Evolutionary conservation across 1,140 invertebrate genomes (phyloP).

Genomic region (Drosophila auraria): DNA sequence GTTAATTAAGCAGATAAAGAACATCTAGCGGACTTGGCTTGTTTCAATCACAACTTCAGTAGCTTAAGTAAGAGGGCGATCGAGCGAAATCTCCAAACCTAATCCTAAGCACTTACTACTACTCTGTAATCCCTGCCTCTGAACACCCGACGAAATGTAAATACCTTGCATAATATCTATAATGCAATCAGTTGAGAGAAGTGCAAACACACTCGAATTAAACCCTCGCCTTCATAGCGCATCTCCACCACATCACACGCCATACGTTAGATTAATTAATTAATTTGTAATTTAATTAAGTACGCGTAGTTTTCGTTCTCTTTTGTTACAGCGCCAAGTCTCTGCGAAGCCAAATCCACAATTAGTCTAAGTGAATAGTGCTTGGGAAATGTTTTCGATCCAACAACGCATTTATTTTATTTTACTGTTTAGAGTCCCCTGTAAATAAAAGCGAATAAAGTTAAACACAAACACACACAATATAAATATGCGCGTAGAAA

Average conservation of each 20-base stretch:
- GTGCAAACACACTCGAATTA: slow-evolving; percentile 26
- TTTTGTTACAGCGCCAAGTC: slow-evolving; percentile 64
- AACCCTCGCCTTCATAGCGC: slow-evolving; percentile 24
- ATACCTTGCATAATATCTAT: slow-evolving; percentile 42
- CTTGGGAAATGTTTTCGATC: slow-evolving; percentile 62
- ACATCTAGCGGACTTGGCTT: slow-evolving; percentile 48
- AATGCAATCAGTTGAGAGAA: slow-evolving; percentile 13
- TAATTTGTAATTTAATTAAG: slow-evolving; percentile 17
- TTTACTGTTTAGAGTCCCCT: slow-evolving; percentile 38
- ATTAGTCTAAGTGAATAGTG: slow-evolving; percentile 60
- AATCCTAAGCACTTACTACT: slow-evolving; percentile 28
- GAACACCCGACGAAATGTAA: slow-evolving; percentile 29
- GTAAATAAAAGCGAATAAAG: slow-evolving; percentile 65
- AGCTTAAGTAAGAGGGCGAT: slow-evolving; percentile 1
- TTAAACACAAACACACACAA: slow-evolving; percentile 5
- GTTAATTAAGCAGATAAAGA: slow-evolving; percentile 58
- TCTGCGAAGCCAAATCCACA: slow-evolving; percentile 77
- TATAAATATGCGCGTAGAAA: slow-evolving; percentile 23
- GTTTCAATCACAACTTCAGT: slow-evolving; percentile 33
- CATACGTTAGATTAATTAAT: slow-evolving; percentile 60
- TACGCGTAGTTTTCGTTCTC: slow-evolving; percentile 40
- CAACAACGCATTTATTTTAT: slow-evolving; percentile 75
- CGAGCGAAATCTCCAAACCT: slow-evolving; percentile 49
- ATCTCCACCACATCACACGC: slow-evolving; percentile 47
- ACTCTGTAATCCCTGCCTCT: too few species aligned